Evolutionary conservation across 2,888 invertebrate genomes (phyloP), one percentile per base, ranked within the genome.

Genomic region (Synergus gifuensis): DNA sequence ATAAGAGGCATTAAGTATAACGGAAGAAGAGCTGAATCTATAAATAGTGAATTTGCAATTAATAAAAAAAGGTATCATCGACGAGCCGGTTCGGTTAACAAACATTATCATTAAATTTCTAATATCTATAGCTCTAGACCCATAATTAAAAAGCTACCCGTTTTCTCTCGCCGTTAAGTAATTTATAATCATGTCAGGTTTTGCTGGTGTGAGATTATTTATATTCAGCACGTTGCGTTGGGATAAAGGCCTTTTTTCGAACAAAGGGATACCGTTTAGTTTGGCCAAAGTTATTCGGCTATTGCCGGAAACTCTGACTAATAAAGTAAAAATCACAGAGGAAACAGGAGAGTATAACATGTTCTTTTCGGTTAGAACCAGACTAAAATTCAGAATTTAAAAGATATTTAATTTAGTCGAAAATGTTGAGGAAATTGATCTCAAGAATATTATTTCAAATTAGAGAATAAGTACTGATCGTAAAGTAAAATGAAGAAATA

Each of bases 61-160:
- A 73, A 73, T 36, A 73, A 73, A 73, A 73, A 73, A 73, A 73
- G 66, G 49, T 36, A 60, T 60, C 22, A 60, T 60, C 22, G 28
- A 49, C 73, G 49, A 73, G 36, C 36, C 54, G 54, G 36, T 54
- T 54, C 54, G 54, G 7, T 73, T n/a, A 54, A 22, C 36, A 73
- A 73, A 73, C 73, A 73, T 28, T 54, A 73, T 73, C 73, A 73
- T 73, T 73, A 73, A 73, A 73, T 73, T 73, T 73, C 49, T 73
- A 73, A 73, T 73, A 73, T 28, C 54, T 36, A 36, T 69, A 73
- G n/a, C 49, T 40, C 14, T 16, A n/a, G 8, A 36, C 28, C 36
- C 11, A 63, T 63, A 63, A 63, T 63, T 28, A 16, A 28, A 8
- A 36, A 36, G 63, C 28, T 40, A 40, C 64, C n/a, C 40, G 49